Evolutionary conservation across 2,888 invertebrate species (phyloP).

Genomic region (Tupiocoris notatus): DNA sequence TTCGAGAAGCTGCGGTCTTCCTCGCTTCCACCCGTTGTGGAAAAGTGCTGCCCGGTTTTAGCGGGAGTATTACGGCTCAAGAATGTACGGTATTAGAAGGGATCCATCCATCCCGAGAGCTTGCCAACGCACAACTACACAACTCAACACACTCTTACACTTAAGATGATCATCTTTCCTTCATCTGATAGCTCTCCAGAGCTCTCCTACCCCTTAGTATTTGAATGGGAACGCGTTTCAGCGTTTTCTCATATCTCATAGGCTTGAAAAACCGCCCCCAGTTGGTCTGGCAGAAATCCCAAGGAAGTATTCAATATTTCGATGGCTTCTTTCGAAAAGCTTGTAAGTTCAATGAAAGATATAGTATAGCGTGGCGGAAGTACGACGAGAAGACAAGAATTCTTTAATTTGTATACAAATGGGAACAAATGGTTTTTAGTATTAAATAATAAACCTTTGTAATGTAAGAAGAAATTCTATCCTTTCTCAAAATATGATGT

Average conservation of each 20-base stretch:
- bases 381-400: too few species aligned
- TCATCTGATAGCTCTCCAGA: too few species aligned
- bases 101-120: slow-evolving; percentile 1
- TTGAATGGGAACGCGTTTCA: too few species aligned
- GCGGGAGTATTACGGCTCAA: slow-evolving; percentile 15
- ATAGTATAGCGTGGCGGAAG: too few species aligned
- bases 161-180: not conserved
- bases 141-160: not conserved
- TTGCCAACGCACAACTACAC: not conserved
- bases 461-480: not conserved
- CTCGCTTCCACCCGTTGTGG: not conserved
- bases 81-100: slow-evolving; percentile 24
- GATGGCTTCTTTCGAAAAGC: too few species aligned
- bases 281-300: too few species aligned
- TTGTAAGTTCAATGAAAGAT: too few species aligned
- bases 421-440: not conserved
- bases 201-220: too few species aligned
- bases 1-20: not conserved
- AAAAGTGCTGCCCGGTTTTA: not conserved
- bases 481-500: not conserved
- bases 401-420: too few species aligned
- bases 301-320: too few species aligned
- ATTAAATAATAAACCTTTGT: not conserved
- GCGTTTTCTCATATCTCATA: too few species aligned
- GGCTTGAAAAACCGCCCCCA: too few species aligned